Percentiles rank a stretch among this genome's conserved stretches.
Conservation (phyloP, 2,888 invertebrate species). For the Tupiocoris notatus region DNA sequence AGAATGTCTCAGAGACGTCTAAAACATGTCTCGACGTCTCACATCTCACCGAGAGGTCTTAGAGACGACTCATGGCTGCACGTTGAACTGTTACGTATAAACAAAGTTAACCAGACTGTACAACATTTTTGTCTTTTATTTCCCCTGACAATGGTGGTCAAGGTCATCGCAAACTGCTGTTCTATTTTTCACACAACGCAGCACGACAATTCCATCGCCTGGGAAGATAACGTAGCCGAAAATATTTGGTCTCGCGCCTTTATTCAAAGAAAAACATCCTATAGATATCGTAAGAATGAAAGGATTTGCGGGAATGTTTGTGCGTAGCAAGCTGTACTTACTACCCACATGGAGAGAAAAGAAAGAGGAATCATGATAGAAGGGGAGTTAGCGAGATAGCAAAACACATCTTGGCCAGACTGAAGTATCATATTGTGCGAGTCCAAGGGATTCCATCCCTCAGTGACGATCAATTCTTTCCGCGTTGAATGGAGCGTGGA, state of each 20-base stretch:
- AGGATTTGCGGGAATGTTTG: background rate
- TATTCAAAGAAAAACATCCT: background rate
- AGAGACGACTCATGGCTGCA: no score
- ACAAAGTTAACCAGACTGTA: no score
- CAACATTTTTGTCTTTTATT: no score
- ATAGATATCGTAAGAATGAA: background rate
- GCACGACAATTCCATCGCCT: no score
- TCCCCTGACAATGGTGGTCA: no score
- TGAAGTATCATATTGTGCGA: background rate
- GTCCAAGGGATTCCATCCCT: background rate
- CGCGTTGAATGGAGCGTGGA: background rate
- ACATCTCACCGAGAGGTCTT: no score
- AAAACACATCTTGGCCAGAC: background rate
- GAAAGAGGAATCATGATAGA: background rate
- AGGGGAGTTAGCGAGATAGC: background rate
- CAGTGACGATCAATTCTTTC: background rate
- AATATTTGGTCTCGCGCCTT: background rate
- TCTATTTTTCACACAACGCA: no score
- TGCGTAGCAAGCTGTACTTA: background rate
- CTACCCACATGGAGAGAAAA: background rate
- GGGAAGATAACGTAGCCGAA: no score
- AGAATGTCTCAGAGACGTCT: no score
- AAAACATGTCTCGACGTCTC: no score
- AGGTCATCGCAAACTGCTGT: no score
- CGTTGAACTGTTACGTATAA: no score